Evolutionary conservation across 2,888 invertebrate genomes (phyloP), one percentile per base, ranked within the genome.

Genomic region (Fragum sueziense): DNA sequence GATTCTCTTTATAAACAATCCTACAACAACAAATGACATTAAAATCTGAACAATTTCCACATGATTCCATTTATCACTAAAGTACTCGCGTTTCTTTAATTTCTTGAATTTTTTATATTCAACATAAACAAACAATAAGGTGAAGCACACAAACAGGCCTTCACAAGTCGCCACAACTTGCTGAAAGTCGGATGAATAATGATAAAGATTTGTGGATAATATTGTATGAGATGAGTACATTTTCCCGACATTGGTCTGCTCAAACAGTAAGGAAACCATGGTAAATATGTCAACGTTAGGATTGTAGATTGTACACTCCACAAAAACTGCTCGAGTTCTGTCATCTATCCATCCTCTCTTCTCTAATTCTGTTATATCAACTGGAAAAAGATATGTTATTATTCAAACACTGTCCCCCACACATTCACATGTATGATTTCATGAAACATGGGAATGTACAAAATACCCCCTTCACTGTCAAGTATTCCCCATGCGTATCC

Each of bases 291-390:
- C 74, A 2, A 78, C 80, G 75, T 86, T 88, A 0, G 88, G 85
- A 74, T 88, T 89, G 74, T 86, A 88, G 6, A 87, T 52, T 0
- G 84, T 86, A 57, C 88, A 87, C 67, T 89, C 89, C 4, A 88
- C 52, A 69, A 88, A 87, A 0, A 89, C 57, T 37, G 84, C 89
- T 69, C 87, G 51, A 9, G 88, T 88, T 25, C 78, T 54, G 27
- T 81, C 71, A 80, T 88, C 87, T 51, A 88, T 80, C 89, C 89
- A 89, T 31, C 81, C 81, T 1, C 78, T 41, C 20, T 76, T 67
- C 70, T 77, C 57, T n/a, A 87, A 41, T 11, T 75, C 69, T 0
- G 71, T 11, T 3, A 89, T 25, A 3, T 52, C 65, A 41, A 29
- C 82, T 82, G 70, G 22, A 37, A 52, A 62, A n/a, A 69, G n/a